phyloP scores from a whole-genome alignment of 1,140 invertebrate species.

The Chironomus tepperi region DNA sequence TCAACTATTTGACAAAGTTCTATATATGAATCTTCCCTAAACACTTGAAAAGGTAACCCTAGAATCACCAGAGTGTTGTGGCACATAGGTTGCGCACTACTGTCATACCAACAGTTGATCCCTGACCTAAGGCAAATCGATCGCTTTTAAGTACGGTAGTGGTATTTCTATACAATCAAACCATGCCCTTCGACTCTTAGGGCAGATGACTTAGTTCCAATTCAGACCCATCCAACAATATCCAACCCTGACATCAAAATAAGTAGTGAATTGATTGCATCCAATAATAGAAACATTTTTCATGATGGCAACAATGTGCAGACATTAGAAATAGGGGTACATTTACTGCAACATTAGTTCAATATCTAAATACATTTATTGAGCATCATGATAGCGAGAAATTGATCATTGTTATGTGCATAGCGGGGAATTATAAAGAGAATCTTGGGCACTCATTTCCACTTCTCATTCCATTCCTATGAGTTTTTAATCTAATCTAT shows the following conservation, averaged over 20 bases:
- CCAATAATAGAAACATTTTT: not conserved
- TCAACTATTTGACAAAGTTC: too few species aligned
- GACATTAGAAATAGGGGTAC: not conserved
- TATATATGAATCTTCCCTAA: too few species aligned
- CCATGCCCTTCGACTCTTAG: too few species aligned
- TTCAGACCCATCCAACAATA: too few species aligned
- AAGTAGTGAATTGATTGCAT: not conserved
- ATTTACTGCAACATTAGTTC: not conserved
- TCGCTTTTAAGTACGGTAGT: too few species aligned
- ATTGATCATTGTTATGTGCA: slow-evolving; percentile 3
- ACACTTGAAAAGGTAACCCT: too few species aligned
- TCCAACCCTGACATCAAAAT: not conserved
- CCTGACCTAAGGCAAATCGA: too few species aligned
- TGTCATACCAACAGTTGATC: too few species aligned
- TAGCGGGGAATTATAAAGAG: not conserved
- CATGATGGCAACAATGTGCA: not conserved
- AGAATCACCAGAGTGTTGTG: too few species aligned
- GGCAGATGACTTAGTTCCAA: too few species aligned
- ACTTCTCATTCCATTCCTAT: not conserved
- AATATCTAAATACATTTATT: not conserved
- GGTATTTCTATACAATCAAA: too few species aligned
- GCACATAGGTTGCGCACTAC: too few species aligned
- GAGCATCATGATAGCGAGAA: not conserved
- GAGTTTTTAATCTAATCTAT: not conserved
- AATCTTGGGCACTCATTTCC: not conserved